Evolutionary conservation across 2,888 invertebrate genomes (phyloP).

Genomic region (Eucriotettix oculatus): DNA sequence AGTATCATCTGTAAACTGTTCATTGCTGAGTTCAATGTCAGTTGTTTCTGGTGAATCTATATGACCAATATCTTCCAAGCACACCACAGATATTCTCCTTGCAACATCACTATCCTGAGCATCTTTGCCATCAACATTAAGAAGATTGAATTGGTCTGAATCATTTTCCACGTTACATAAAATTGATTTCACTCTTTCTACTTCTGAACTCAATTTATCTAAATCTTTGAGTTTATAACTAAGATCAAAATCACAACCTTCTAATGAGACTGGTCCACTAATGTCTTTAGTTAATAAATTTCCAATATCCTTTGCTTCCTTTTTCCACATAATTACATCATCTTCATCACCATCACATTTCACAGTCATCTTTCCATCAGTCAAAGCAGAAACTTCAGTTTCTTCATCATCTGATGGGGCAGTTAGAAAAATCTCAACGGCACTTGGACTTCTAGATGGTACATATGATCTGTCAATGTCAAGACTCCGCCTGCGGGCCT

Average conservation of each 20-base stretch:
- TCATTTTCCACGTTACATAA: neutral
- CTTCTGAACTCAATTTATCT: neutral
- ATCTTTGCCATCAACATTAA: neutral
- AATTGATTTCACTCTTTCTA: neutral
- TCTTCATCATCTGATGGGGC: neutral
- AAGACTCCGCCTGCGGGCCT: conserved; percentile 34
- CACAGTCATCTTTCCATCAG: neutral
- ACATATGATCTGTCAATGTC: neutral
- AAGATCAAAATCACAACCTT: neutral
- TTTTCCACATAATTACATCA: neutral
- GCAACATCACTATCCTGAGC: conserved; percentile 2
- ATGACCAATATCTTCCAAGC: conserved; percentile 43
- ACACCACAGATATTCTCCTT: conserved; percentile 6
- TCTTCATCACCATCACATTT: neutral
- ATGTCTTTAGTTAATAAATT: neutral
- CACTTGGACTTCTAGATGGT: neutral
- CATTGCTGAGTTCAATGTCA: conserved; percentile 27
- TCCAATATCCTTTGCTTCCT: neutral
- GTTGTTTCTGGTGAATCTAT: conserved; percentile 72
- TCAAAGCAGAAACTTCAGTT: too few relatives aligned
- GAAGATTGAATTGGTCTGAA: neutral
- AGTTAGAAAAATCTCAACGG: neutral
- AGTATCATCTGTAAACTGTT: neutral
- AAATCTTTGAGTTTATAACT: too few relatives aligned
- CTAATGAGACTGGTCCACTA: neutral